Percentiles rank a stretch among this genome's conserved stretches.
phyloP scores from a whole-genome alignment of 2,888 invertebrate genomes.

The Macaria liturata region DNA sequence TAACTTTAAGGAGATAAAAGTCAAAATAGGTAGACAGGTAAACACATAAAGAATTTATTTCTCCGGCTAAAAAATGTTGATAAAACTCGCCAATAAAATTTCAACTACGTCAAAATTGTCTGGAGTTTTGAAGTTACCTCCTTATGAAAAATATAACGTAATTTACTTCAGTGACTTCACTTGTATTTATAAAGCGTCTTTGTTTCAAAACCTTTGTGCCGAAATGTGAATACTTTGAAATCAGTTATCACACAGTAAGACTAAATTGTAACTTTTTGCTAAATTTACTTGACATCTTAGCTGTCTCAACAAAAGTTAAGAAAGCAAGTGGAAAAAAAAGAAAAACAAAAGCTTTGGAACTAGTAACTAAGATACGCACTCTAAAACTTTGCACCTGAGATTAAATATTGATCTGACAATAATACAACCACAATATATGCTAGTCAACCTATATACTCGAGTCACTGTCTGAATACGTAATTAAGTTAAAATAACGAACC shows the following conservation, averaged over 20 bases:
- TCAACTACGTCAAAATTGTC: constrained; percentile 21
- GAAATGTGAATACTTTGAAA: constrained; percentile 39
- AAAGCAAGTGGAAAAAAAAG: too few relatives aligned
- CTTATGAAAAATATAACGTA: constrained; percentile 37
- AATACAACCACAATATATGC: too few relatives aligned
- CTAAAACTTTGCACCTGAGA: too few relatives aligned
- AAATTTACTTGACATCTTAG: neutral
- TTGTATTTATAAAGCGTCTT: constrained; percentile 31
- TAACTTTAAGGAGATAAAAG: too few relatives aligned
- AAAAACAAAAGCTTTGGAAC: too few relatives aligned
- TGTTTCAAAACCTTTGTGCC: constrained; percentile 36
- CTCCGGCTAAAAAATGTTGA: constrained; percentile 20
- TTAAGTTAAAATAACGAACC: too few relatives aligned
- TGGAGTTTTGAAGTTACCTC: constrained; percentile 28
- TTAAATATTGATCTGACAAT: too few relatives aligned
- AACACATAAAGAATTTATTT: too few relatives aligned
- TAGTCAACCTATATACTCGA: too few relatives aligned
- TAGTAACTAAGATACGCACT: too few relatives aligned
- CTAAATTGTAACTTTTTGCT: constrained; percentile 26
- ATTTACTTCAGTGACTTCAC: constrained; percentile 35
- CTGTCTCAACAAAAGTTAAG: constrained; percentile 8
- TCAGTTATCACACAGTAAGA: constrained; percentile 36
- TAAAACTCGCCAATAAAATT: constrained; percentile 28
- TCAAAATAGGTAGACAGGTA: too few relatives aligned
- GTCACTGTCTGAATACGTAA: too few relatives aligned